Evolutionary conservation across 2,888 invertebrate species (phyloP).

Genomic region (Amiota communis): DNA sequence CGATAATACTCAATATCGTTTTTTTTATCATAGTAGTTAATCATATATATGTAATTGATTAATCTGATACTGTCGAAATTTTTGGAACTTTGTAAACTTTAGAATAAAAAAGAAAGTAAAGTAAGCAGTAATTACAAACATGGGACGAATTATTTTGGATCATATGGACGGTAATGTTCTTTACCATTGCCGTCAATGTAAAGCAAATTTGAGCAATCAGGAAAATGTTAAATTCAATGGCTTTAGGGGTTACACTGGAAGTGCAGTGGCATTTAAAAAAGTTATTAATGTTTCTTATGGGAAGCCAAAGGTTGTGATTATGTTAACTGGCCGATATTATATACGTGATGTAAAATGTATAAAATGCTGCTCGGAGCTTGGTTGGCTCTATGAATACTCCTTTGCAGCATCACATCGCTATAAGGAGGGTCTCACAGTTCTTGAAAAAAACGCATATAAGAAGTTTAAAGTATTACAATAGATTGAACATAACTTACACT

Average conservation of each 20-base stretch:
- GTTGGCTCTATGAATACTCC: slow-evolving; percentile 12
- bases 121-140: neutral
- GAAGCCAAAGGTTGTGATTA: neutral
- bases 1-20: too few species aligned
- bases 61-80: neutral
- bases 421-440: slow-evolving; percentile 12
- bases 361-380: neutral
- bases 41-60: neutral
- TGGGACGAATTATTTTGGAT: slow-evolving; percentile 12
- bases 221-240: neutral
- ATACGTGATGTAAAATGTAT: neutral
- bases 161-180: neutral
- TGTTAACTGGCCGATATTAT: neutral
- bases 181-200: neutral
- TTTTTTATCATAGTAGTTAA: too few species aligned
- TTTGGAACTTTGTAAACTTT: neutral
- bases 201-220: slow-evolving; percentile 9
- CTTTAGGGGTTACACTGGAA: neutral
- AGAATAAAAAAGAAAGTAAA: neutral
- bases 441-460: neutral
- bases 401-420: neutral
- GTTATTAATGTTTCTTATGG: neutral
- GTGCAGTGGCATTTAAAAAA: neutral
- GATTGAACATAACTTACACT: neutral
- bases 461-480: neutral